Evolutionary conservation across 2,888 invertebrate species (phyloP).

Genomic region (Lycaena phlaeas): DNA sequence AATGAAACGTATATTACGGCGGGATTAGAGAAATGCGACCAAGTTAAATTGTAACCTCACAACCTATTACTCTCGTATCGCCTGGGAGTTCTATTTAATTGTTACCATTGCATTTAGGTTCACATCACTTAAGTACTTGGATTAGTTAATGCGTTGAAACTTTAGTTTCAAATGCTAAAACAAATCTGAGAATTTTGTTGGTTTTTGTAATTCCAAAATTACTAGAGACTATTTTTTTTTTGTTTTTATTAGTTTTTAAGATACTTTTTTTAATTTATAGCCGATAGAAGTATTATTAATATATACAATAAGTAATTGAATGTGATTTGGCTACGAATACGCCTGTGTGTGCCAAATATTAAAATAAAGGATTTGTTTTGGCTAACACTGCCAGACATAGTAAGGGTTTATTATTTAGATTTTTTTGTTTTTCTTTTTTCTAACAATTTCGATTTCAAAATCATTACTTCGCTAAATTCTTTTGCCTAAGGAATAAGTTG

Average conservation of each 20-base stretch:
- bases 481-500: no score
- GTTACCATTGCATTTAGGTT: background rate
- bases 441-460: no score
- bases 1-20: background rate
- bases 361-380: constrained; percentile 1
- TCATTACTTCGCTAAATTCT: no score
- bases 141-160: background rate
- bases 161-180: no score
- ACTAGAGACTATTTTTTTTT: no score
- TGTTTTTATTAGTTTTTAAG: no score
- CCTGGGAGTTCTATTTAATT: constrained; percentile 1
- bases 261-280: no score
- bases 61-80: background rate
- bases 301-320: constrained; percentile 5
- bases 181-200: no score
- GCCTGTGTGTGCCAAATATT: constrained; percentile 4
- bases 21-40: background rate
- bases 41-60: constrained; percentile 2
- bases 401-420: no score
- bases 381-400: background rate
- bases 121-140: background rate
- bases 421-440: no score
- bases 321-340: constrained; percentile 3
- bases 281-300: background rate
- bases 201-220: background rate